phyloP scores from a whole-genome alignment of 2,888 invertebrate species.

The Chironomus riparius region DNA sequence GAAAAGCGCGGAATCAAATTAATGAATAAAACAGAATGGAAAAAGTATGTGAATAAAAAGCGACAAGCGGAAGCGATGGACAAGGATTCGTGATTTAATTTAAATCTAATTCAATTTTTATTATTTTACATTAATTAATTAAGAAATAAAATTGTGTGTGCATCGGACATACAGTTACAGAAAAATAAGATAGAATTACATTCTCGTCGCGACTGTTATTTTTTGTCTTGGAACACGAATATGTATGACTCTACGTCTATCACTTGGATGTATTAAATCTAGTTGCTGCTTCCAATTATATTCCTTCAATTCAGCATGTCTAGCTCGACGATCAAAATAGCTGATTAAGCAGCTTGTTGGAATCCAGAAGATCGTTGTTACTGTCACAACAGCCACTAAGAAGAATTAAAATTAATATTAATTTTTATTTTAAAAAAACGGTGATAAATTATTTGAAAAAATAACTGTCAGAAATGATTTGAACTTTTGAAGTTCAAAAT shows the following conservation, averaged over 20 bases:
- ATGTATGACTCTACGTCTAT: conserved; percentile 59
- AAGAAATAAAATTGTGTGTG: not conserved
- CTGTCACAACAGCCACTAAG: conserved; percentile 66
- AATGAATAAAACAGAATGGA: not conserved
- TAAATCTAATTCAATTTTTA: not conserved
- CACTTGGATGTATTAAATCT: conserved; percentile 65
- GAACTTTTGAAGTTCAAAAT: not conserved
- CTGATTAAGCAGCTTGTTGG: conserved; percentile 83
- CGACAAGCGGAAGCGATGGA: not conserved
- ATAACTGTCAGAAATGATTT: not conserved
- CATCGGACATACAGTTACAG: not conserved
- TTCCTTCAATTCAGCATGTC: conserved; percentile 60
- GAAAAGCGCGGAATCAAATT: not conserved
- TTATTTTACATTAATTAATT: not conserved
- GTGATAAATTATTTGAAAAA: not conserved
- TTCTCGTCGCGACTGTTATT: not conserved
- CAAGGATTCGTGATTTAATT: not conserved
- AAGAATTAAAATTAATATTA: conserved; percentile 15
- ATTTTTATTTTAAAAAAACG: not conserved
- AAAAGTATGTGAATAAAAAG: not conserved
- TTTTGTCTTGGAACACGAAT: conserved; percentile 37
- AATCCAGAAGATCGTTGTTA: conserved; percentile 90
- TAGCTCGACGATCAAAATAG: conserved; percentile 70
- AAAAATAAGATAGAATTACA: not conserved
- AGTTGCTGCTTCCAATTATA: conserved; percentile 60